phyloP scores from a whole-genome alignment of 1,140 invertebrate genomes.

The Lutraria rhynchaena region DNA sequence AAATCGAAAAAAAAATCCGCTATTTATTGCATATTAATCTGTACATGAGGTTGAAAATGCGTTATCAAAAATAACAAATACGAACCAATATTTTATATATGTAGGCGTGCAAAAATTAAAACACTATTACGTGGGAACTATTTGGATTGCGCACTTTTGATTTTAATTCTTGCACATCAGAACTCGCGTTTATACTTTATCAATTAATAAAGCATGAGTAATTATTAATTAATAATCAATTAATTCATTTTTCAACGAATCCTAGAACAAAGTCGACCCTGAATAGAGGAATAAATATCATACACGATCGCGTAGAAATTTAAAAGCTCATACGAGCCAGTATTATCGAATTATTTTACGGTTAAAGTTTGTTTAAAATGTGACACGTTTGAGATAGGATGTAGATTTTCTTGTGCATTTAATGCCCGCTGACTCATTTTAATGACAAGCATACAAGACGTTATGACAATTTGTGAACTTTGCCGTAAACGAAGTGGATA shows the following conservation, averaged over 20 bases:
- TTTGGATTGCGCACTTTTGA: neutral
- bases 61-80: neutral
- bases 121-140: neutral
- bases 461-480: neutral
- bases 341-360: conserved; percentile 28
- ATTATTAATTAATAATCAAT: neutral
- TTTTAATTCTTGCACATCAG: neutral
- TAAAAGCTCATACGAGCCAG: neutral
- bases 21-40: neutral
- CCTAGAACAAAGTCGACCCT: neutral
- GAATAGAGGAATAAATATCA: neutral
- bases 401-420: conserved; percentile 34
- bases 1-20: neutral
- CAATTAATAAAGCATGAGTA: neutral
- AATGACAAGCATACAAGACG: neutral
- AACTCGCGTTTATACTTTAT: neutral
- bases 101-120: neutral
- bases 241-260: neutral
- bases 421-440: conserved; percentile 17
- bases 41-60: neutral
- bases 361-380: conserved; percentile 44
- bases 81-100: neutral
- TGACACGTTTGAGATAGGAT: conserved; percentile 32
- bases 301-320: neutral
- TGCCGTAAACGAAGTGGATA: neutral